Evolutionary conservation across 2,113 vertebrate species (phyloP), one percentile per base, ranked within the genome.

Genomic region (Piprites chloris): DNA sequence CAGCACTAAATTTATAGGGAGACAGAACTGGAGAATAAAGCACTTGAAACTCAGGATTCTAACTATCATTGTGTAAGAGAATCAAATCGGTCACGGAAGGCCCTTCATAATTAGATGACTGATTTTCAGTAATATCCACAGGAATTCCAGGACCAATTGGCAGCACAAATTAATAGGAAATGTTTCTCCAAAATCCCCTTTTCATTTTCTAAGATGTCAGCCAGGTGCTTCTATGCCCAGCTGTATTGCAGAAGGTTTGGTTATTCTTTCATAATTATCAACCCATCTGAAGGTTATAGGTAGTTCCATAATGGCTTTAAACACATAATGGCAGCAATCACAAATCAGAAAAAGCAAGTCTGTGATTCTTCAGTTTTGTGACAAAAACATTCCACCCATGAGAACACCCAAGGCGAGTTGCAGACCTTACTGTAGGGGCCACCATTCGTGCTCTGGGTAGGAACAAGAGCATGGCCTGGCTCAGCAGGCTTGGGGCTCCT

Each of bases 151-250:
- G 65, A 87, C 76, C 76, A 95, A 85, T 32, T 73, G 26, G 30
- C 80, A 93, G 76, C 58, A 62, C 23, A 14, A 93, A 87, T 96
- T 96, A 96, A 93, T 96, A 73, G 83, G 76, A 90, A 96, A 53
- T 19, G 86, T 61, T 95, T 89, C 92, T 95, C 66, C n/a, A 93
- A 95, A 96, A 74, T 90, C 73, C 90, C 87, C 32, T 93, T 94
- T 95, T 49, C 96, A 94, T 96, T 96, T 95, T 72, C 86, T 90
- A 56, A 87, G 20, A 12, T 11, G n/a, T 65, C 88, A 89, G 65
- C 35, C 79, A 93, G 68, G 88, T 3, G 0, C 46, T 86, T 35
- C 68, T 90, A 35, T 95, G 69, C 90, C 93, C 88, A 95, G 80
- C 49, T 92, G 93, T 71, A 87, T 49, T 94, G 68, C 52, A 77